Evolutionary conservation across 2,113 vertebrate genomes (phyloP).

Genomic region (Poeciliopsis retropinna): DNA sequence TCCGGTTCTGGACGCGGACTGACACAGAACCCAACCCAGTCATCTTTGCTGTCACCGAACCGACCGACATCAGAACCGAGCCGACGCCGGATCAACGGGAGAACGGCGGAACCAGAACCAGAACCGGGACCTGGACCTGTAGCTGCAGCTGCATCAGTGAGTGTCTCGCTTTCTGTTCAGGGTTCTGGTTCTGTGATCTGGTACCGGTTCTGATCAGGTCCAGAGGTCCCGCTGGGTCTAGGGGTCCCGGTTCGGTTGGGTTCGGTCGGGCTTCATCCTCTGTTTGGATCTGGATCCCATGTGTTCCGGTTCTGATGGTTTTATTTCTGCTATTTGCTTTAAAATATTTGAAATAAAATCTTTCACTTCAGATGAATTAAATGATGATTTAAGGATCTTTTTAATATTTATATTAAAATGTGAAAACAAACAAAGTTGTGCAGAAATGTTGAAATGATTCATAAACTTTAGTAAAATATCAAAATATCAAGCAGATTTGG

Average conservation of each 20-base stretch:
- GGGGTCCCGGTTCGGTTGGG: no score
- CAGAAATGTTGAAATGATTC: no score
- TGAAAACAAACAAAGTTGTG: no score
- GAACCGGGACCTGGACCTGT: not conserved
- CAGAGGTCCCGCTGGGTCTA: no score
- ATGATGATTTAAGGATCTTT: not conserved
- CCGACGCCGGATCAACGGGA: conserved; percentile 42
- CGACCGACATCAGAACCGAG: not conserved
- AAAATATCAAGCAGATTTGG: no score
- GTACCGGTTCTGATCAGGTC: no score
- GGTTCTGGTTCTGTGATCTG: not conserved
- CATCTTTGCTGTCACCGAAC: not conserved
- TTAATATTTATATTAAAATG: no score
- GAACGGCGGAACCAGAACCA: not conserved
- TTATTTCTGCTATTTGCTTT: not conserved
- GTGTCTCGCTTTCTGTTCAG: not conserved
- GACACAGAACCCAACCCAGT: not conserved
- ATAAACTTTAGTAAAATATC: no score
- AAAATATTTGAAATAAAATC: not conserved
- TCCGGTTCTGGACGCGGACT: not conserved
- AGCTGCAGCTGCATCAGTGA: conserved; percentile 13
- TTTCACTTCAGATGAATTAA: not conserved
- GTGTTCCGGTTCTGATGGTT: not conserved
- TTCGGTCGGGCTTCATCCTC: not conserved
- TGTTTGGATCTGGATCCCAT: not conserved